Evolutionary conservation across 2,888 invertebrate species (phyloP).

Genomic region (Electrophaes corylata): DNA sequence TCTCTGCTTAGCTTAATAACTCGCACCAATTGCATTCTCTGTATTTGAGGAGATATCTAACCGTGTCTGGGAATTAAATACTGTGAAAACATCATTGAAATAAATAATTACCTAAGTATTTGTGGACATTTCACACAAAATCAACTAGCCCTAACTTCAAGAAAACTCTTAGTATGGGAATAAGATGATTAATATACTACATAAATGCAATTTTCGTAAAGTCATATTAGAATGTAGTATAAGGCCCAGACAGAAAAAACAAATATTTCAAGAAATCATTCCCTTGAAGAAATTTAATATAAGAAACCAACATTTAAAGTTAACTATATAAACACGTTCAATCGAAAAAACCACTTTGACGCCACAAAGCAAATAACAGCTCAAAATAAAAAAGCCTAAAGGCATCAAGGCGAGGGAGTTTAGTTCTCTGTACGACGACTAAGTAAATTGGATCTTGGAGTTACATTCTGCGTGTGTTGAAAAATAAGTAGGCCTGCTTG

Average conservation of each 20-base stretch:
- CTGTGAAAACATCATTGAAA: no score
- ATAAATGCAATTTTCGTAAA: no score
- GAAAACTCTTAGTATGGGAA: no score
- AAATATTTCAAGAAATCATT: background rate
- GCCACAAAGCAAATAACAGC: background rate
- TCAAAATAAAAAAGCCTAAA: background rate
- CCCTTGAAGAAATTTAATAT: background rate
- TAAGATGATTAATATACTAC: no score
- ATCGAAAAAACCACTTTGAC: slow-evolving; percentile 3
- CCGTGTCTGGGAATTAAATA: no score
- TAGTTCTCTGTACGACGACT: slow-evolving; percentile 3
- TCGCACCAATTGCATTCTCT: no score
- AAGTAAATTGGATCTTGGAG: slow-evolving; percentile 1
- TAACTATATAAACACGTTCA: background rate
- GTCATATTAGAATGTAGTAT: no score
- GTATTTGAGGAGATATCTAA: no score
- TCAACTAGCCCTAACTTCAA: no score
- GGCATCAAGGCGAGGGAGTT: slow-evolving; percentile 2
- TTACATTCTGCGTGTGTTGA: slow-evolving; percentile 2
- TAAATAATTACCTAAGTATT: no score
- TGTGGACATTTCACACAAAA: no score
- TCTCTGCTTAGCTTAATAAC: background rate
- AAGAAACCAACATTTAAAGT: background rate
- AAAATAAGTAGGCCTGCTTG: background rate
- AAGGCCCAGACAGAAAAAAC: no score